These are phyloP conservation scores for Oenanthe oenanthe DNA, from an alignment of 2,113 vertebrate species.

Conservation along the genomic window DNA sequence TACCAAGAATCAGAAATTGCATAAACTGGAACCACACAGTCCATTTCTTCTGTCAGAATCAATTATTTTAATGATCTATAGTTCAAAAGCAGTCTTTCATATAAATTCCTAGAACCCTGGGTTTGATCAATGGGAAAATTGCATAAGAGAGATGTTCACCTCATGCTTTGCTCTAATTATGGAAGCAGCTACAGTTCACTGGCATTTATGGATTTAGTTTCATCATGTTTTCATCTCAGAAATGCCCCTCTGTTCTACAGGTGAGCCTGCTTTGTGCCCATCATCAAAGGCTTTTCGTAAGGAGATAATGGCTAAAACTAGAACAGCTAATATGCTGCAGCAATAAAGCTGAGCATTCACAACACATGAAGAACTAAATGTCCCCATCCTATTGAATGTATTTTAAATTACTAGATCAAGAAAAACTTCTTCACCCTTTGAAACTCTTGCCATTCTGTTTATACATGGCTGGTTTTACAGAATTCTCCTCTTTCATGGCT, in stretches of 20 bases:
- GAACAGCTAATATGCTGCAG: neutral
- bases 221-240: neutral
- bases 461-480: neutral
- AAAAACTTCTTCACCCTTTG: neutral
- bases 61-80: neutral
- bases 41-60: neutral
- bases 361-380: neutral
- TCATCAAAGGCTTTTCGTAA: neutral
- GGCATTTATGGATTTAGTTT: neutral
- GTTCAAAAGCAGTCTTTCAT: neutral
- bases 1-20: neutral
- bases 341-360: neutral
- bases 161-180: accelerated
- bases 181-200: neutral
- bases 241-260: neutral
- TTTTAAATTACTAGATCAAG: neutral
- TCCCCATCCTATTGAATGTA: neutral
- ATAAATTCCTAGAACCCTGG: neutral
- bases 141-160: neutral
- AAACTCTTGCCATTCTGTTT: neutral
- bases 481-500: neutral
- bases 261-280: neutral
- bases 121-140: neutral
- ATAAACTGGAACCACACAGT: neutral
- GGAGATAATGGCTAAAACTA: neutral